Conservation (phyloP, 2,888 invertebrate species). For the Erebia ligea region DNA sequence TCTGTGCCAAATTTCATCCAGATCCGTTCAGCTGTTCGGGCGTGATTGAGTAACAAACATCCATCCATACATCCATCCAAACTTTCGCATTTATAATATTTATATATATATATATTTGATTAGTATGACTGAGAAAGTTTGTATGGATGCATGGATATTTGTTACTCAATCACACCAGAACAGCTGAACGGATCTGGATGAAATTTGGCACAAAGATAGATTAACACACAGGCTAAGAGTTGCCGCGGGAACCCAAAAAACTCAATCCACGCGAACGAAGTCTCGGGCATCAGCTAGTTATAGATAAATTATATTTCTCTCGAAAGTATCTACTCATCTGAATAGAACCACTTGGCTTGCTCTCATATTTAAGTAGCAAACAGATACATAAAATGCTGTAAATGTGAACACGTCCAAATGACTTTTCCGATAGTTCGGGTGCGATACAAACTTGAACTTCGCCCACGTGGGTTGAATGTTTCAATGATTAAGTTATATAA, state of each 20-base stretch:
- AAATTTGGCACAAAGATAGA: no score
- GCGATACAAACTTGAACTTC: conserved; percentile 33
- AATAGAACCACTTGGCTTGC: conserved; percentile 19
- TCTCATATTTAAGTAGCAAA: conserved; percentile 32
- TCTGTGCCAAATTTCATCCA: no score
- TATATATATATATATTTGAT: no score
- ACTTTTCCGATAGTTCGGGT: conserved; percentile 47
- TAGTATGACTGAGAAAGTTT: no score
- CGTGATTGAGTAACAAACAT: no score
- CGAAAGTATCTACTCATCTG: neutral
- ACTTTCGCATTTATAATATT: no score
- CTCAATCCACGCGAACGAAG: neutral
- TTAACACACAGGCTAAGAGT: neutral
- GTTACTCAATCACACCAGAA: no score
- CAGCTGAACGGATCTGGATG: no score
- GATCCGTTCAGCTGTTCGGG: no score
- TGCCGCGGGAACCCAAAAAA: neutral
- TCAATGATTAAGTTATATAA: neutral
- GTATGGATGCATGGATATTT: no score
- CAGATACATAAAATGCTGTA: conserved; percentile 33
- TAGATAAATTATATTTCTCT: neutral
- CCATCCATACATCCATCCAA: no score
- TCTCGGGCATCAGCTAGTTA: no score
- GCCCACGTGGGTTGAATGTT: conserved; percentile 22
- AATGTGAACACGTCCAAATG: conserved; percentile 42